Conservation (phyloP, 2,888 invertebrate genomes). For the Yponomeuta sedellus region DNA sequence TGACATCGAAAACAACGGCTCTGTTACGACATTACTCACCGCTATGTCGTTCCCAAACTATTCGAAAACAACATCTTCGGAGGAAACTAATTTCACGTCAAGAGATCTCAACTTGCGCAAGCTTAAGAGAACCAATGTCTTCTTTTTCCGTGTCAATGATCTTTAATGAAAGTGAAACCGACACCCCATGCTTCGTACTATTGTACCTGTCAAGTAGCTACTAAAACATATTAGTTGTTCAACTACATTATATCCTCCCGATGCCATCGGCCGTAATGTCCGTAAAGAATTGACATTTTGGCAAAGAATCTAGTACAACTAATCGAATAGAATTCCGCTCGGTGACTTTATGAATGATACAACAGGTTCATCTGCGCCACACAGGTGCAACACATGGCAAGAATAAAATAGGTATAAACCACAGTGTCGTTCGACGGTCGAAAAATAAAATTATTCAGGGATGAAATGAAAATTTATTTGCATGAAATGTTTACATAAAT, state of each 20-base stretch:
- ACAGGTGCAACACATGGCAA: not conserved
- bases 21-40: constrained; percentile 25
- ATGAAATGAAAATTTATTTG: too few species aligned
- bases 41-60: constrained; percentile 18
- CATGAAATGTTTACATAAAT: too few species aligned
- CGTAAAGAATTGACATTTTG: constrained; percentile 19
- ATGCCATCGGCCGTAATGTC: constrained; percentile 1
- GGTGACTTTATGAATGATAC: constrained; percentile 14
- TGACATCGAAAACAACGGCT: constrained; percentile 27
- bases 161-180: too few species aligned
- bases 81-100: not conserved
- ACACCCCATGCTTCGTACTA: not conserved
- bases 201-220: not conserved
- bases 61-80: constrained; percentile 20
- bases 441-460: too few species aligned
- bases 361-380: constrained; percentile 9
- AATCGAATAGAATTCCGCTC: constrained; percentile 12
- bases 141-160: too few species aligned
- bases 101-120: not conserved
- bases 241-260: not conserved
- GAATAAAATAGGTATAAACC: not conserved
- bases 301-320: constrained; percentile 15
- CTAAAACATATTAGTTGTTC: not conserved
- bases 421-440: not conserved
- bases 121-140: not conserved